Evolutionary conservation across 2,797 vertebrate species (phyloP).

Genomic region (Todus mexicanus): DNA sequence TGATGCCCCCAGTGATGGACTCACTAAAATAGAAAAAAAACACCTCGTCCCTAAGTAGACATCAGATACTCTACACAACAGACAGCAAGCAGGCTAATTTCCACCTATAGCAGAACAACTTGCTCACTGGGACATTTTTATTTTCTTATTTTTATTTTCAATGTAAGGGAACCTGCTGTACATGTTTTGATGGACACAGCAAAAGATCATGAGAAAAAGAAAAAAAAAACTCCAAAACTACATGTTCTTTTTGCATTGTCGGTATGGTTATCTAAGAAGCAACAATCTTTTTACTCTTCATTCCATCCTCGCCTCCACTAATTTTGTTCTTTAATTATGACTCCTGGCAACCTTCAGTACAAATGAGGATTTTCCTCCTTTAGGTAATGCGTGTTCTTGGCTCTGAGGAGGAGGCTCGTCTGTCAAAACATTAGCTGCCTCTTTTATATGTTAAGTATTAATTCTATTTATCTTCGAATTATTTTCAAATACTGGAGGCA

Average conservation of each 20-base stretch:
- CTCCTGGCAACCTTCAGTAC: slow-evolving; percentile 54
- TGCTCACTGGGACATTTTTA: neutral
- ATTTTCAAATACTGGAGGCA: slow-evolving; percentile 68
- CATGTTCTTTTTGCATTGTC: neutral
- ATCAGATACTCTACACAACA: neutral
- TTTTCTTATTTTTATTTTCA: neutral
- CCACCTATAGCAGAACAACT: neutral
- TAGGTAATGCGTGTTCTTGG: slow-evolving; percentile 59
- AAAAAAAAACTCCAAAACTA: neutral
- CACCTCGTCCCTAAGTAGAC: neutral
- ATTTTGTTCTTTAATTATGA: slow-evolving; percentile 61
- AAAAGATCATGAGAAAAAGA: neutral
- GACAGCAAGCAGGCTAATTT: neutral
- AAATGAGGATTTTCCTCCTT: slow-evolving; percentile 59
- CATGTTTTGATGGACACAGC: neutral
- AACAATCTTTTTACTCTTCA: neutral
- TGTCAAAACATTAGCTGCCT: slow-evolving; percentile 59
- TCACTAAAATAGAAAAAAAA: neutral
- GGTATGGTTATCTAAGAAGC: slow-evolving; percentile 1
- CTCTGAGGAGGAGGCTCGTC: slow-evolving; percentile 42
- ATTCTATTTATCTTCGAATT: slow-evolving; percentile 64
- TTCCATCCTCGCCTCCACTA: slow-evolving; percentile 21
- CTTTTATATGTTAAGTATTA: slow-evolving; percentile 61
- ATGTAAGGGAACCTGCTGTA: neutral
- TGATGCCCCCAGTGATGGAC: neutral